Evolutionary conservation across 2,888 invertebrate genomes (phyloP), one percentile per base, ranked within the genome.

Genomic region (Platycheirus rosarum): DNA sequence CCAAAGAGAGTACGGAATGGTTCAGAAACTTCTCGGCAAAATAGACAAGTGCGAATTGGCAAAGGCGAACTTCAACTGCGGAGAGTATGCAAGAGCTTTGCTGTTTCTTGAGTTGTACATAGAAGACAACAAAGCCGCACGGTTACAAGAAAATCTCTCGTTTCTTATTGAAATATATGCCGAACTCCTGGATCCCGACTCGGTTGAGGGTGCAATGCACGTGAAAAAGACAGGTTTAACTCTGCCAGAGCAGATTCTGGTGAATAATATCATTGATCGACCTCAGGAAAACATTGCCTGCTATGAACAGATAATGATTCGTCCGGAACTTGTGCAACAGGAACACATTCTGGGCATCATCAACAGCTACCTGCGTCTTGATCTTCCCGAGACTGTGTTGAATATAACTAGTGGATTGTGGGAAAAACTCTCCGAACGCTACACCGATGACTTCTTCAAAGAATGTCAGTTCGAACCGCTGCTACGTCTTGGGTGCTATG

Each of bases 161-260:
- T 92, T 94, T 84, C 88, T 95, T 32, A 93, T 94, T 0, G 95
- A 96, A 91, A 94, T 98, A 86, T 98, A 98, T 88, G 95, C 96
- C 0, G 93, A 95, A 77, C 89, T 98, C 80, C 95, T 97, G 89
- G 98, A 98, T 88, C 94, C 97, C 0, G 98, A 98, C 89, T 96
- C 97, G 8, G 95, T 98, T 0, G 94, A 95, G 84, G 98, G 95
- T 7, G 94, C 95, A 7, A 92, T 94, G 60, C 95, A 95, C 11
- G 92, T 96, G 84, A 94, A 96, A 87, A 92, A 94, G 69, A 93
- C 93, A 0, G 94, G 95, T 86, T 95, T 97, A 1, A 95, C 95
- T 0, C 90, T 97, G 2, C 94, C 95, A 71, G 97, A 98, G 88
- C 92, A 95, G 87, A 95, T 98, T 75, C 91, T 97, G 16, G 94